phyloP scores from a whole-genome alignment of 2,113 vertebrate genomes.

The Irena cyanogastra region DNA sequence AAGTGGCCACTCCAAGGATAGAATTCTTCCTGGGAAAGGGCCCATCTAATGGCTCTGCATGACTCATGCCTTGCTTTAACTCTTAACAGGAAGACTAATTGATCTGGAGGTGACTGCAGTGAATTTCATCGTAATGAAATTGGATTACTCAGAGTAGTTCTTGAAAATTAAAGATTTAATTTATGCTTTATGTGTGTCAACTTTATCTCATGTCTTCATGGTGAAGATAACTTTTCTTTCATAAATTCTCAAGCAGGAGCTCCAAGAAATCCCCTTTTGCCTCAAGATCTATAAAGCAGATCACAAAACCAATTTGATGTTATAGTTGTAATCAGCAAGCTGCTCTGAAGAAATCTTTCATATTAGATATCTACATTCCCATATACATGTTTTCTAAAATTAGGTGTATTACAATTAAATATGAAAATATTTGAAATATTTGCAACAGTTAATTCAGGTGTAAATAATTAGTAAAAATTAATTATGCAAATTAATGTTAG shows the following conservation, averaged over 20 bases:
- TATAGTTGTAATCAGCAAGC: slow-evolving; percentile 1
- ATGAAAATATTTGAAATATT: not conserved
- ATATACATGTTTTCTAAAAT: not conserved
- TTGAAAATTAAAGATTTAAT: slow-evolving; percentile 7
- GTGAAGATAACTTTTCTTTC: slow-evolving; percentile 57
- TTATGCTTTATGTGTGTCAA: slow-evolving; percentile 10
- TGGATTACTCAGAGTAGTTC: not conserved
- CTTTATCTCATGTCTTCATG: slow-evolving; percentile 51
- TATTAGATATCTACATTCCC: not conserved
- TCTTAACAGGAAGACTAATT: not conserved
- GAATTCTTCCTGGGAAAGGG: not conserved
- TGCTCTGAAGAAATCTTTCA: slow-evolving; percentile 31
- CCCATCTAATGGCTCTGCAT: not conserved
- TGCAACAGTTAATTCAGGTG: slow-evolving; percentile 14
- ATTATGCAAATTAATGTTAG: slow-evolving; percentile 2
- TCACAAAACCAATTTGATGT: slow-evolving; percentile 55
- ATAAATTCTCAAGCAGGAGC: slow-evolving; percentile 58
- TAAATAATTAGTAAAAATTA: slow-evolving; percentile 46
- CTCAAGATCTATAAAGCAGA: slow-evolving; percentile 66
- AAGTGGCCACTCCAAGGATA: not conserved
- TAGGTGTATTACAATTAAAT: not conserved
- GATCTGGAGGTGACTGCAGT: not conserved
- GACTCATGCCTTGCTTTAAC: not conserved
- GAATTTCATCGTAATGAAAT: not conserved
- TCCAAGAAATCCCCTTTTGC: slow-evolving; percentile 64